phyloP scores from a whole-genome alignment of 2,888 invertebrate species.

The Melanophora roralis region DNA sequence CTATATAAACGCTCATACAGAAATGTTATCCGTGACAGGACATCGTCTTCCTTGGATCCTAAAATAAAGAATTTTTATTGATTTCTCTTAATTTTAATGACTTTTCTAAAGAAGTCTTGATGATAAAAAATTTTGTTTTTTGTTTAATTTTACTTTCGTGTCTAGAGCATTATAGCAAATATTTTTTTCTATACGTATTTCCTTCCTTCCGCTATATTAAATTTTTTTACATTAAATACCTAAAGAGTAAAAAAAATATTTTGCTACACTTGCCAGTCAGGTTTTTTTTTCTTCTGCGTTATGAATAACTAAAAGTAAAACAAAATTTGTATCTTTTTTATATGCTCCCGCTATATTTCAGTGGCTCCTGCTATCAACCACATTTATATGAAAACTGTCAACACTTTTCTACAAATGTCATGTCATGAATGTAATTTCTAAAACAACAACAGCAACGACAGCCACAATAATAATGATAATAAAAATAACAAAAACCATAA shows the following conservation, averaged over 20 bases:
- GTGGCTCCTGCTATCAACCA: neutral
- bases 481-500: constrained; percentile 21
- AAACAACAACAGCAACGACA: constrained; percentile 4
- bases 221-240: neutral
- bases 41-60: too few relatives aligned
- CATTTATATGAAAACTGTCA: constrained; percentile 53
- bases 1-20: too few relatives aligned
- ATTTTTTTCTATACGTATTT: constrained; percentile 38
- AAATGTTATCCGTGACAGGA: too few relatives aligned
- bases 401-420: constrained; percentile 58
- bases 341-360: neutral
- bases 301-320: constrained; percentile 19
- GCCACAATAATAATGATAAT: constrained; percentile 18
- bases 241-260: constrained; percentile 20
- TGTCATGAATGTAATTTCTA: constrained; percentile 52
- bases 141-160: neutral
- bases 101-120: too few relatives aligned
- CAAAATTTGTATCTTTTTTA: constrained; percentile 7
- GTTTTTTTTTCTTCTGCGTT: neutral
- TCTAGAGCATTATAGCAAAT: neutral
- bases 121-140: neutral
- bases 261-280: constrained; percentile 30
- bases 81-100: too few relatives aligned
- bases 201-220: constrained; percentile 43
- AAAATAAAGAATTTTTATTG: too few relatives aligned